Base-by-base conservation (phyloP, 1,140 invertebrate genomes). In the Anoplolepis gracilipes region DNA sequence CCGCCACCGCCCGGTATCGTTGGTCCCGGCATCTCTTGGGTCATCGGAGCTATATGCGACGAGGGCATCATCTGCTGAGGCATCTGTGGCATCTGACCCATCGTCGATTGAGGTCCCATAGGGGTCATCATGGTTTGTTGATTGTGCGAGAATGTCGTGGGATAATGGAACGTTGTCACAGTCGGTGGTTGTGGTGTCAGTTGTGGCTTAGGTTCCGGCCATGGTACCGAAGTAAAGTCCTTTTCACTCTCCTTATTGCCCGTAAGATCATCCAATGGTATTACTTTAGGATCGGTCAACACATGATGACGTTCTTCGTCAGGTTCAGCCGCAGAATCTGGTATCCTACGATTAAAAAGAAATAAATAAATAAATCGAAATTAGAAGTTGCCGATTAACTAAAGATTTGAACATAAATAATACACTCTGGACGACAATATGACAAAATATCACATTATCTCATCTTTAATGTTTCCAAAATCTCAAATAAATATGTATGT, bases 181-280 rank as follows among this genome's bases (percentile, higher is more conserved):
- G 90, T 61, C 22, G 90, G 91, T 25, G 92, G 92, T 36, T 93
- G 85, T 64, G 94, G 92, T 28, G 95, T 95, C 11, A 96, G 78
- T 57, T 93, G 92, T 4, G 90, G 90, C 91, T 97, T 98, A 0
- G 98, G 97, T 92, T 98, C 97, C 1, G 98, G 98, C 97, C 97
- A 98, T 2, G 97, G 96, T 89, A 96, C 96, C 62, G 95, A 95
- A 85, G 96, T 96, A 90, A 97, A 97, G 91, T 98, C 97, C 89
- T 97, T 97, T 28, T 98, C 96, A 86, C 96, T 97, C 89, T 97
- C 97, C 59, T 96, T 96, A 92, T 97, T 97, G 1, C 97, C 97
- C 0, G 97, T 97, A 0, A 98, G 96, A 95, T 99, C 98, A 86
- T 99, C 98, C 69, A 99, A 94, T 6, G 98, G 98, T 94, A 99